Evolutionary conservation across 2,113 vertebrate species (phyloP), one percentile per base, ranked within the genome.

Genomic region (Engraulis encrasicolus): DNA sequence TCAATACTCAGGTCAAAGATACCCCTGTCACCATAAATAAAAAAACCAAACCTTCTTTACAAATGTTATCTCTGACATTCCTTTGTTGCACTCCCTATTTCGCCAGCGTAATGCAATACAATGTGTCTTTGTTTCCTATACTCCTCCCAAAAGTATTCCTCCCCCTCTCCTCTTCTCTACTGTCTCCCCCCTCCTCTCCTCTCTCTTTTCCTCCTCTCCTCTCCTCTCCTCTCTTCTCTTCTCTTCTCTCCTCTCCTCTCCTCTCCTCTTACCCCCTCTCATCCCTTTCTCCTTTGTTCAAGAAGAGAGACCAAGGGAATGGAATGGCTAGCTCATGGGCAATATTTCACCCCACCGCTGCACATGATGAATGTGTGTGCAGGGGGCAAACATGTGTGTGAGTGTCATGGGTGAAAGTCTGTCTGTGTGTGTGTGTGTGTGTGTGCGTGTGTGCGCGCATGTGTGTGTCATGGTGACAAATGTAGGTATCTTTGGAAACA

Each of bases 11-110:
- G 66, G 23, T 74, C 31, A 74, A 74, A 74, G 27, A 27, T 74
- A 74, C 17, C 58, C 58, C 66, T 34, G 66, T 74, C 66, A 74
- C 66, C 66, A 36, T 74, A 74, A 74, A 74, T 74, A 74, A n/a
- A n/a, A n/a, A n/a, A 74, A 74, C 15, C 66, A 34, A 17, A 74
- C 66, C 27, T 14, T 15, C 11, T 27, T n/a, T n/a, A n/a, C n/a
- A n/a, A n/a, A n/a, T n/a, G n/a, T n/a, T n/a, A n/a, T 66, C 58
- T 27, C 5, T 66, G 6, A 5, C 40, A 45, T 45, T 45, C 40
- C 40, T 45, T 45, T 45, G 40, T 45, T 45, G 9, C 40, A 45
- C 4, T 45, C 40, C 9, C 40, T 9, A 45, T 45, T 45, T 45
- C 9, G 40, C 40, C 9, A 45, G 40, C 40, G 9, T 9, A 45